phyloP scores from a whole-genome alignment of 2,888 invertebrate genomes.

The Noctua janthe region DNA sequence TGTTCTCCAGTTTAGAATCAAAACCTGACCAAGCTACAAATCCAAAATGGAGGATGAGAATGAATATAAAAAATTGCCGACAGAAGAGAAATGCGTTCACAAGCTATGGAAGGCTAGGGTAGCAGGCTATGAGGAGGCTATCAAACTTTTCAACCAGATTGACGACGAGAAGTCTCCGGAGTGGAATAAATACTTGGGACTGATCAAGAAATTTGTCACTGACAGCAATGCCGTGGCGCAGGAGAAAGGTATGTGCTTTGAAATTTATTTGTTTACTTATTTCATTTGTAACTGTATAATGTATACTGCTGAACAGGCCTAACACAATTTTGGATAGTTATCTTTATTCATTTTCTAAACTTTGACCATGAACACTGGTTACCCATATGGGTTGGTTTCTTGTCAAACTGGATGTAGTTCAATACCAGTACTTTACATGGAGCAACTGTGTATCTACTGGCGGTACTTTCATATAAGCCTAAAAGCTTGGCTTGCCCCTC shows the following conservation, averaged over 20 bases:
- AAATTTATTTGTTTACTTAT: slow-evolving; percentile 2
- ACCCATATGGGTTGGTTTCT: not conserved
- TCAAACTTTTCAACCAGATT: slow-evolving; percentile 96
- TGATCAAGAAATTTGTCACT: slow-evolving; percentile 98
- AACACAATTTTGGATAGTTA: not conserved
- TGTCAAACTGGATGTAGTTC: not conserved
- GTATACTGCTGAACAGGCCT: not conserved
- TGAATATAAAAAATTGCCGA: slow-evolving; percentile 95
- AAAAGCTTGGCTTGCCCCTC: no score
- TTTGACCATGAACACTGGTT: not conserved
- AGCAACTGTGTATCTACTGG: not conserved
- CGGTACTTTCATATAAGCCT: no score
- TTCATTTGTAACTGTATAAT: not conserved
- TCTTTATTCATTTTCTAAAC: not conserved
- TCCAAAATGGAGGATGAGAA: slow-evolving; percentile 95
- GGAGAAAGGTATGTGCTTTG: slow-evolving; percentile 93
- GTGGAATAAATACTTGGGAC: slow-evolving; percentile 97
- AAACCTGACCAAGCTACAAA: slow-evolving; percentile 67
- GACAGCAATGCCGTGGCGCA: slow-evolving; percentile 99
- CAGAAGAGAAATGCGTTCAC: slow-evolving; percentile 97
- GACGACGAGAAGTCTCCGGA: slow-evolving; percentile 98
- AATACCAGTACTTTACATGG: not conserved
- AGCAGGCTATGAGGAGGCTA: slow-evolving; percentile 98
- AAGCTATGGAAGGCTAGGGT: slow-evolving; percentile 99
- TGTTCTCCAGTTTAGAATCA: slow-evolving; percentile 48